These are phyloP conservation scores for Lota lota DNA, from an alignment of 2,113 vertebrate genomes.

Conservation along the genomic window DNA sequence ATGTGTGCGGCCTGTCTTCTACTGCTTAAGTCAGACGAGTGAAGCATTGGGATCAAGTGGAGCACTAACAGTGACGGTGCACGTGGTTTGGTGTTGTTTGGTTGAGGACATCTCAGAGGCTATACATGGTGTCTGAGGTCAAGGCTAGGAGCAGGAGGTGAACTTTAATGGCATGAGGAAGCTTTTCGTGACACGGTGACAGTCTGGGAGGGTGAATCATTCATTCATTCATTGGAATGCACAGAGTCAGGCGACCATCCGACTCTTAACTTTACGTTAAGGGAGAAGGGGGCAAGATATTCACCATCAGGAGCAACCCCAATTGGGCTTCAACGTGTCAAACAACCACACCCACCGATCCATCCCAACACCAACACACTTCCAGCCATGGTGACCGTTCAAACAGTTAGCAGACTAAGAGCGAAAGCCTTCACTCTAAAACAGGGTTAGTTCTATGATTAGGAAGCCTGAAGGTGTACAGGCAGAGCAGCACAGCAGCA, in stretches of 20 bases:
- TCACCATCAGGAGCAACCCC: too few species aligned
- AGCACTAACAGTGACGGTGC: constrained; percentile 28
- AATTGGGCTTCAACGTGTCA: too few species aligned
- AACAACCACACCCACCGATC: too few species aligned
- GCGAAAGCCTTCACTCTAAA: constrained; percentile 7
- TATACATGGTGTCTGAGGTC: constrained; percentile 51
- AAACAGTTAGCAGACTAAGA: not conserved
- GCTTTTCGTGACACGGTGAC: constrained; percentile 19
- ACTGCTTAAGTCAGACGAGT: constrained; percentile 4
- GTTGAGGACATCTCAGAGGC: constrained; percentile 47
- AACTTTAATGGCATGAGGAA: constrained; percentile 16
- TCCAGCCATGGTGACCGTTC: constrained; percentile 1
- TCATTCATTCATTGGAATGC: constrained; percentile 29
- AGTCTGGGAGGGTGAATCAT: not conserved
- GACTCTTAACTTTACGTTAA: constrained; percentile 11
- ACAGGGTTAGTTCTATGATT: too few species aligned
- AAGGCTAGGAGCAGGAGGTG: constrained; percentile 17
- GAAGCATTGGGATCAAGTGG: constrained; percentile 32
- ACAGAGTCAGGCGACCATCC: constrained; percentile 2
- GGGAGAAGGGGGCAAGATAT: constrained; percentile 18
- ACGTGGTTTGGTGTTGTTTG: constrained; percentile 35
- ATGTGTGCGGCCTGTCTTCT: not conserved
- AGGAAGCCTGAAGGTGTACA: too few species aligned
- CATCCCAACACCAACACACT: not conserved
- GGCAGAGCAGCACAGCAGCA: too few species aligned